phyloP scores from a whole-genome alignment of 2,113 vertebrate genomes.

The Vicugna pacos region DNA sequence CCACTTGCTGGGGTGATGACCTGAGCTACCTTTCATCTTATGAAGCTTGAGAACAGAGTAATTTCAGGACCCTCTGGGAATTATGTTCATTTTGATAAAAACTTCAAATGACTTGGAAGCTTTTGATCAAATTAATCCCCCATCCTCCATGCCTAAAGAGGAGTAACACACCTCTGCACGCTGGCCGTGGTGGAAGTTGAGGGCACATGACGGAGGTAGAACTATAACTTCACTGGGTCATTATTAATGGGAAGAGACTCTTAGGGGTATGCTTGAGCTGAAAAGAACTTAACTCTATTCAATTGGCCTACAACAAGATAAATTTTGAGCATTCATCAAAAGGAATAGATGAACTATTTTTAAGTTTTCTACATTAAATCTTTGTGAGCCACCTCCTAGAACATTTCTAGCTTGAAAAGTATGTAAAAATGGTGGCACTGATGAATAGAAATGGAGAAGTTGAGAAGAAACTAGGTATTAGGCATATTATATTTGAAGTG shows the following conservation, averaged over 20 bases:
- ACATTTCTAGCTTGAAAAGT: neutral
- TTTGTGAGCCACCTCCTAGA: neutral
- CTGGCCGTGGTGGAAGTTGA: neutral
- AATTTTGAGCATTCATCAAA: conserved; percentile 2
- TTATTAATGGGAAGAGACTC: neutral
- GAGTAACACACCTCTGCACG: neutral
- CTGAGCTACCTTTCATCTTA: neutral
- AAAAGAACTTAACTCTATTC: neutral
- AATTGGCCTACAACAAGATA: neutral
- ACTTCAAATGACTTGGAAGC: conserved; percentile 29
- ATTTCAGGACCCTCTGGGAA: neutral
- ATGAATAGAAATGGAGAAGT: neutral
- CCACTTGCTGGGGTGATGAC: neutral
- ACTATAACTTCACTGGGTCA: neutral
- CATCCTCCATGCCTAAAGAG: neutral
- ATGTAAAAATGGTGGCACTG: neutral
- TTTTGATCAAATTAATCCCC: neutral
- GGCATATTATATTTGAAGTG: neutral
- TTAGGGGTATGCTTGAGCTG: neutral
- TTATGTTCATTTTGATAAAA: conserved; percentile 21
- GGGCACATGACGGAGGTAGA: neutral
- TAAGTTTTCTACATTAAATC: neutral
- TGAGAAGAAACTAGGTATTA: neutral
- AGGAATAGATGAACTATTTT: neutral
- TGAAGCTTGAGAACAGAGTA: neutral